phyloP scores from a whole-genome alignment of 2,888 invertebrate genomes.

The Aphrophora alni region DNA sequence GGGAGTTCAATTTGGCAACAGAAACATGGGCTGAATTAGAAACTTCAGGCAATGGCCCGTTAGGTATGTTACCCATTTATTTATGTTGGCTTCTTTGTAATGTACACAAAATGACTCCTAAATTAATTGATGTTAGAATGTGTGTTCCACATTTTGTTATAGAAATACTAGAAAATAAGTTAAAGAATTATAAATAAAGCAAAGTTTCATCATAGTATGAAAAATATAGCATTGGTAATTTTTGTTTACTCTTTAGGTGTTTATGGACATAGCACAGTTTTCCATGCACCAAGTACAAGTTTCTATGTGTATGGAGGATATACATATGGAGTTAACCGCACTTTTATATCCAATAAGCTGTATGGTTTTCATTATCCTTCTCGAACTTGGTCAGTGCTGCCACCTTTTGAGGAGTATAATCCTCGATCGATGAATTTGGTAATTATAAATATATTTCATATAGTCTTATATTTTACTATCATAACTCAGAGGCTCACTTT shows the following conservation, averaged over 20 bases:
- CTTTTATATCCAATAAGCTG: conserved; percentile 75
- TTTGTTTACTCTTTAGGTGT: conserved; percentile 59
- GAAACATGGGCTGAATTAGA: conserved; percentile 74
- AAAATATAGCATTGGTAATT: not conserved
- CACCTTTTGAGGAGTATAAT: conserved; percentile 71
- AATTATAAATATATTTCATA: conserved; percentile 53
- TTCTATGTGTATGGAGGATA: conserved; percentile 92
- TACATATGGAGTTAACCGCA: conserved; percentile 72
- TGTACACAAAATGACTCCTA: not conserved
- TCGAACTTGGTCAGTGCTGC: conserved; percentile 79
- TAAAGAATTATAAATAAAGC: too few relatives aligned
- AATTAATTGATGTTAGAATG: too few relatives aligned
- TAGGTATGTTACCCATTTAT: conserved; percentile 61
- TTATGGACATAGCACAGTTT: conserved; percentile 90
- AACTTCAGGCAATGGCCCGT: conserved; percentile 75
- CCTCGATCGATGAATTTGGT: conserved; percentile 60
- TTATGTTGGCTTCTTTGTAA: too few relatives aligned
- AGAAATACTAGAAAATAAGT: too few relatives aligned
- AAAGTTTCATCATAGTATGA: too few relatives aligned
- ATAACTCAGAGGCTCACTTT: too few relatives aligned
- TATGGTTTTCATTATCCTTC: conserved; percentile 80
- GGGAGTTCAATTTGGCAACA: conserved; percentile 80
- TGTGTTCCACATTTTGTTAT: too few relatives aligned
- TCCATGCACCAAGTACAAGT: conserved; percentile 79
- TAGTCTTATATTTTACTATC: too few relatives aligned